phyloP scores from a whole-genome alignment of 2,113 vertebrate genomes.

The Hemiscyllium ocellatum region DNA sequence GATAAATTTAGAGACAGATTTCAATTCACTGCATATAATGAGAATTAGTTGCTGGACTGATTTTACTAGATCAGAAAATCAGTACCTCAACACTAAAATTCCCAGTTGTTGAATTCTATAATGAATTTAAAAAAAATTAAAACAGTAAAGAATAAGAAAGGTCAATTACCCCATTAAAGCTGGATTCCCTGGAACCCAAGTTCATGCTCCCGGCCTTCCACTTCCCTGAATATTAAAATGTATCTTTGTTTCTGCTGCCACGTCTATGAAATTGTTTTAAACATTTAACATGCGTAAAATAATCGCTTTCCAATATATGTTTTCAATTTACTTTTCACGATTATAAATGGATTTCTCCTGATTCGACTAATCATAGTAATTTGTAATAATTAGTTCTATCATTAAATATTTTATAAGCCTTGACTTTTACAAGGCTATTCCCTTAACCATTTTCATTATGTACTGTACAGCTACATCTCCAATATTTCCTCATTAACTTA shows the following conservation, averaged over 20 bases:
- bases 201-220: background rate
- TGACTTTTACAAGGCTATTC: background rate
- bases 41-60: background rate
- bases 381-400: background rate
- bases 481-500: background rate
- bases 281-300: background rate
- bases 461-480: background rate
- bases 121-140: background rate
- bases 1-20: background rate
- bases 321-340: background rate
- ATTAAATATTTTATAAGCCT: constrained; percentile 4
- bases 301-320: background rate
- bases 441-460: background rate
- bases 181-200: background rate
- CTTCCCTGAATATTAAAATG: background rate
- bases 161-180: background rate
- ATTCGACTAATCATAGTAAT: background rate
- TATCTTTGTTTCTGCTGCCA: background rate
- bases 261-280: background rate
- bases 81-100: background rate
- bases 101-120: background rate
- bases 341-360: background rate
- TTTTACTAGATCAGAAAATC: background rate
- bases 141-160: background rate
- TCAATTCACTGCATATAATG: background rate